A percentile compares a stretch with the other conserved stretches of the same genome.
These are phyloP conservation scores for Celastrina argiolus DNA, from an alignment of 2,888 invertebrate genomes.

Conservation along the genomic window DNA sequence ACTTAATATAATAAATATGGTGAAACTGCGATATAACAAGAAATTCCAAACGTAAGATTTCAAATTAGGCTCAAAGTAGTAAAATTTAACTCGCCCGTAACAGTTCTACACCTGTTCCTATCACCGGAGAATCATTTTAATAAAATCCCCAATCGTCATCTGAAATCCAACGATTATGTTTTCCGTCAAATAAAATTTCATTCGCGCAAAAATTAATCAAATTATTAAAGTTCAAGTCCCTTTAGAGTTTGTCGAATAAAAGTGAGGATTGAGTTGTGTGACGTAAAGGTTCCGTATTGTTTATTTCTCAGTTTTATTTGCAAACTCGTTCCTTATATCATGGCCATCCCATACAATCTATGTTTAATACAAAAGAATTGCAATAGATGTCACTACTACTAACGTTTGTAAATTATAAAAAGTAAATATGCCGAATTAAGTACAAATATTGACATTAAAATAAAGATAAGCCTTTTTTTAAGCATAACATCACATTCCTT, in stretches of 20 bases:
- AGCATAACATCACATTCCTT: too few species aligned
- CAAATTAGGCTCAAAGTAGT: not conserved
- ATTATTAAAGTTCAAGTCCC: not conserved
- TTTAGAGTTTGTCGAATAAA: constrained; percentile 4
- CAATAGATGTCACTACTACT: too few species aligned
- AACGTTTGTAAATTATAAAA: too few species aligned
- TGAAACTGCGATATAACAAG: not conserved
- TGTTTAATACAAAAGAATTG: too few species aligned
- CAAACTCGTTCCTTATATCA: too few species aligned
- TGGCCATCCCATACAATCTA: too few species aligned
- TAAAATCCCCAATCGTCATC: not conserved
- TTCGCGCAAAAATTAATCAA: constrained; percentile 21
- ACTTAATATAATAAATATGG: too few species aligned
- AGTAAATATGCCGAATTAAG: too few species aligned
- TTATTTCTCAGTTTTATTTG: too few species aligned
- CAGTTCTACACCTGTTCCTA: not conserved
- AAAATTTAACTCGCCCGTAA: not conserved
- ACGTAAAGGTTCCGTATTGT: not conserved
- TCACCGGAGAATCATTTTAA: not conserved
- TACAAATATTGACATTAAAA: too few species aligned
- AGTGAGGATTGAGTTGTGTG: not conserved
- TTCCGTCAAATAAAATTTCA: constrained; percentile 9
- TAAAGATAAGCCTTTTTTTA: too few species aligned
- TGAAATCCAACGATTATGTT: not conserved
- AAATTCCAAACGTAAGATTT: not conserved